These are phyloP conservation scores for Propithecus perrieri DNA, from an alignment of 2,797 vertebrate genomes.

Conservation along the genomic window DNA sequence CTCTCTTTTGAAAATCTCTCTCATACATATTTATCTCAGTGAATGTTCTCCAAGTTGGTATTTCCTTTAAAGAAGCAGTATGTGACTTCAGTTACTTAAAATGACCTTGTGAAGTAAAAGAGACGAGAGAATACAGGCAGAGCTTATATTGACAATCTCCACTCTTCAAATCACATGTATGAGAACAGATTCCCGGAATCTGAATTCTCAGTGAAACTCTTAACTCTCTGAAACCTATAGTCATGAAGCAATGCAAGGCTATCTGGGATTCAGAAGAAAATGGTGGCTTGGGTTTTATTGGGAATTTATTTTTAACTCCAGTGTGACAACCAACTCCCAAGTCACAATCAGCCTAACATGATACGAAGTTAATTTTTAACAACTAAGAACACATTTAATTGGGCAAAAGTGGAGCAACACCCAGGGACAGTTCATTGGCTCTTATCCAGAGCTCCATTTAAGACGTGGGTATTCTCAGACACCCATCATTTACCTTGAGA, in stretches of 20 bases:
- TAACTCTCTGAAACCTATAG: background rate
- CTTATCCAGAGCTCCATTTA: background rate
- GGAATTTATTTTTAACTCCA: background rate
- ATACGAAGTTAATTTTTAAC: background rate
- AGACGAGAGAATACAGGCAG: fast-evolving
- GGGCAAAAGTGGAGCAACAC: background rate
- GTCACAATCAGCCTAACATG: background rate
- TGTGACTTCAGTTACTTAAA: background rate
- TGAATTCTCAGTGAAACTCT: background rate
- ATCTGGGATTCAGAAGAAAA: background rate
- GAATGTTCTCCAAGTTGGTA: background rate
- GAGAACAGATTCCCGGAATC: background rate
- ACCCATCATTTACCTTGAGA: background rate
- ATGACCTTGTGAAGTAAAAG: background rate
- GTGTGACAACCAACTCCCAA: too few species aligned
- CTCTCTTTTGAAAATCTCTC: background rate
- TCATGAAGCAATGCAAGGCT: fast-evolving
- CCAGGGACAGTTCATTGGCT: background rate
- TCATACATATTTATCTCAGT: background rate
- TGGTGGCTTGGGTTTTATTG: background rate
- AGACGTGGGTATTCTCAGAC: background rate
- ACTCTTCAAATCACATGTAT: fast-evolving
- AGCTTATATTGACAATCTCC: fast-evolving
- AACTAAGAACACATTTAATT: background rate
- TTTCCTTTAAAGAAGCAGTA: background rate